A percentile compares a stretch with the other conserved stretches of the same genome.
phyloP scores from a whole-genome alignment of 2,888 invertebrate species.

The Clusia tigrina region DNA sequence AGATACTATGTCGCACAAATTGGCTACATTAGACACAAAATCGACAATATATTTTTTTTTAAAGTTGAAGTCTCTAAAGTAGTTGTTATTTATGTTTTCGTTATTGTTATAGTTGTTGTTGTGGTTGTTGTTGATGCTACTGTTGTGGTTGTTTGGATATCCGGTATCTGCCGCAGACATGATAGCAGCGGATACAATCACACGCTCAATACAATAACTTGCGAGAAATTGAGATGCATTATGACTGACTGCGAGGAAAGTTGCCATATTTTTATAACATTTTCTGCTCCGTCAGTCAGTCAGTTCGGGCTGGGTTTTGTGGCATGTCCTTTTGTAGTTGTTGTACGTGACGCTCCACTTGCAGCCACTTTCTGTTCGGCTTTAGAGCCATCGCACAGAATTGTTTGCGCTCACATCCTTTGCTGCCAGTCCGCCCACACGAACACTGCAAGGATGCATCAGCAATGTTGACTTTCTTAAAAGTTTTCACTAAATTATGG shows the following conservation, averaged over 20 bases:
- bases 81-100: neutral
- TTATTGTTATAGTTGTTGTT: neutral
- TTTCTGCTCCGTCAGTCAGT: neutral
- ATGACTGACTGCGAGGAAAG: neutral
- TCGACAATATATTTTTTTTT: no score
- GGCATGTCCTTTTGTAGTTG: neutral
- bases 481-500: no score
- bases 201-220: neutral
- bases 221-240: neutral
- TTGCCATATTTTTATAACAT: neutral
- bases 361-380: neutral
- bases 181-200: neutral
- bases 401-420: neutral
- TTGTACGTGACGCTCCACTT: neutral
- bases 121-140: neutral
- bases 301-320: neutral
- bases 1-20: neutral
- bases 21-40: neutral
- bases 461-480: neutral
- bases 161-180: neutral
- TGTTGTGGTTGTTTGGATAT: neutral
- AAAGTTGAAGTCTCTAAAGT: neutral
- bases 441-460: neutral
- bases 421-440: neutral
- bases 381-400: neutral